Evolutionary conservation across 2,797 vertebrate species (phyloP).

Genomic region (Dendrocincla tyrannina): DNA sequence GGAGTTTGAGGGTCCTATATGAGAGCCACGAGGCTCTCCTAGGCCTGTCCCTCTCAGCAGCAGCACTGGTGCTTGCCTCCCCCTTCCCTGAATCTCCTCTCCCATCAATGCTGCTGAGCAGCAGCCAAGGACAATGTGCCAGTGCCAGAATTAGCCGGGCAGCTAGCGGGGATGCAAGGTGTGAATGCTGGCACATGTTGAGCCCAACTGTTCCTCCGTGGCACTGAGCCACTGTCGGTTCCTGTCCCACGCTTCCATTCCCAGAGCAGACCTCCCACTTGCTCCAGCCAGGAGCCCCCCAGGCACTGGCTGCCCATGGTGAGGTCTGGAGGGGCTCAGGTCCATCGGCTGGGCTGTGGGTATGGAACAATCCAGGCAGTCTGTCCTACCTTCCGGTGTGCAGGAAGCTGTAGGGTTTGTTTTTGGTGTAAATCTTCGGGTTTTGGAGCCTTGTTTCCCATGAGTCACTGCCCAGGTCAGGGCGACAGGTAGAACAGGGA

Average conservation of each 20-base stretch:
- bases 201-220: constrained; percentile 14
- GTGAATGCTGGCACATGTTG: background rate
- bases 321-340: accelerated
- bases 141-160: background rate
- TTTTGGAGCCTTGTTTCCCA: accelerated
- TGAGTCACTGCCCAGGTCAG: background rate
- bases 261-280: background rate
- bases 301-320: accelerated
- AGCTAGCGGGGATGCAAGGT: background rate
- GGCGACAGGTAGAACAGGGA: background rate
- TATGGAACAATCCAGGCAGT: background rate
- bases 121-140: background rate
- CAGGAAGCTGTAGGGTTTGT: background rate
- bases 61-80: accelerated
- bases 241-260: background rate
- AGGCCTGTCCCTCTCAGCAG: background rate
- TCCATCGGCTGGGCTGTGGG: background rate
- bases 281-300: background rate
- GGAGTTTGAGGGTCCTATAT: background rate
- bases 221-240: background rate
- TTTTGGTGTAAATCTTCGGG: background rate
- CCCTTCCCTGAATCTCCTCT: background rate
- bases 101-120: background rate
- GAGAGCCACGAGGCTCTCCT: background rate
- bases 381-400: accelerated